These are phyloP conservation scores for Hyposmocoma kahamanoa DNA, from an alignment of 1,140 invertebrate species.

Conservation along the genomic window DNA sequence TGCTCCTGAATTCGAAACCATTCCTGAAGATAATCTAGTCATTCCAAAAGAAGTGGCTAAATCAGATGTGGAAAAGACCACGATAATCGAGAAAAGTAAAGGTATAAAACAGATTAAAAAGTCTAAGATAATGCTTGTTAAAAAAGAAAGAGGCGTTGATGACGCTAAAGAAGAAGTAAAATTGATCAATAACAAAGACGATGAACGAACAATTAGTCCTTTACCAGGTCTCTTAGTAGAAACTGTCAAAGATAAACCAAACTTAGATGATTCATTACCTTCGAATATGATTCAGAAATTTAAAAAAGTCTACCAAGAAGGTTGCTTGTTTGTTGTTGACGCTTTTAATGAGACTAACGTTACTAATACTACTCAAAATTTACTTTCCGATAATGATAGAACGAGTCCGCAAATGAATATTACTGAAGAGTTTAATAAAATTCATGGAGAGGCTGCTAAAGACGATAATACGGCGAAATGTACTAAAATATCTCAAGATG, in stretches of 20 bases:
- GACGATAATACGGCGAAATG: no score
- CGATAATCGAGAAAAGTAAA: constrained; percentile 6
- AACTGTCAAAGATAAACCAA: constrained; percentile 11
- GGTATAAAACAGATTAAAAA: constrained; percentile 14
- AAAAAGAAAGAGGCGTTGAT: no score
- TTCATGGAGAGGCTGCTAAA: not conserved
- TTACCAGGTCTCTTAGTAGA: constrained; percentile 45
- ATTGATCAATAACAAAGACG: constrained; percentile 9
- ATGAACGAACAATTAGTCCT: constrained; percentile 36
- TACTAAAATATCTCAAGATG: no score
- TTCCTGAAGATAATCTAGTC: constrained; percentile 20
- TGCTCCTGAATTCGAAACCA: constrained; percentile 35
- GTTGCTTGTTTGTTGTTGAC: no score
- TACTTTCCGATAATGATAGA: constrained; percentile 28
- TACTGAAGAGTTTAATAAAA: constrained; percentile 15
- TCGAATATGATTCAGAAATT: constrained; percentile 30
- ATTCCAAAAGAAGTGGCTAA: no score
- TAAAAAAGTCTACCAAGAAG: constrained; percentile 30
- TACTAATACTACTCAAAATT: constrained; percentile 33
- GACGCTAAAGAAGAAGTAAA: no score
- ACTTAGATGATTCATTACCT: constrained; percentile 24
- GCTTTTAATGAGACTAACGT: constrained; percentile 14
- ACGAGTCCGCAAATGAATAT: constrained; percentile 18
- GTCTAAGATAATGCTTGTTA: no score
- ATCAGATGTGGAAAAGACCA: constrained; percentile 7